These are phyloP conservation scores for Sinopyrophorus schimmeli DNA, from an alignment of 2,888 invertebrate species.

Conservation along the genomic window DNA sequence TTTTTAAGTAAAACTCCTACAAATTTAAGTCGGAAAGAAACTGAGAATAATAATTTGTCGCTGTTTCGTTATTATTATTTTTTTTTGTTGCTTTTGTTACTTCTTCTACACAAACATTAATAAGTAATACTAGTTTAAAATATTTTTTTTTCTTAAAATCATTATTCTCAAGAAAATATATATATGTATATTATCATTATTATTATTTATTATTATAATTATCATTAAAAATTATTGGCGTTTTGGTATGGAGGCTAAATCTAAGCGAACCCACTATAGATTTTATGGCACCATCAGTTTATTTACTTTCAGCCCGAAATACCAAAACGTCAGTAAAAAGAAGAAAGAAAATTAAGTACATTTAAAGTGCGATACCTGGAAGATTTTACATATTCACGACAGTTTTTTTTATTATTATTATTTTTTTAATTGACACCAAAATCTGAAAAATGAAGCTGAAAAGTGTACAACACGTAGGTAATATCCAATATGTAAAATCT, in stretches of 20 bases:
- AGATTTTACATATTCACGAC: conserved; percentile 28
- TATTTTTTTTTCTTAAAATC: conserved; percentile 21
- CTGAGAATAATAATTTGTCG: conserved; percentile 26
- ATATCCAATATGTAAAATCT: conserved; percentile 23
- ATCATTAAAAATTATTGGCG: conserved; percentile 16
- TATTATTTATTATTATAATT: too few species aligned
- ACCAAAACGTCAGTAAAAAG: conserved; percentile 17
- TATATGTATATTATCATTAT: not conserved
- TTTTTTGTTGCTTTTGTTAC: too few species aligned
- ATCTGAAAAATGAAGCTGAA: conserved; percentile 22
- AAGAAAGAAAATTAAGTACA: conserved; percentile 27
- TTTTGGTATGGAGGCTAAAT: too few species aligned
- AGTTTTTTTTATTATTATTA: too few species aligned
- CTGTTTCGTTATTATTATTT: too few species aligned
- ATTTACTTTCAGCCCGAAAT: conserved; percentile 9
- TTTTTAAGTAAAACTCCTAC: too few species aligned
- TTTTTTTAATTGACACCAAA: conserved; percentile 33
- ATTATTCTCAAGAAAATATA: conserved; percentile 24
- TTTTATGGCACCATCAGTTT: conserved; percentile 17
- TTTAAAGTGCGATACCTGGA: conserved; percentile 21
- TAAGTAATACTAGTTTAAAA: conserved; percentile 28
- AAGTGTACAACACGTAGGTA: conserved; percentile 8
- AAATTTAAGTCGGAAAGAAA: too few species aligned
- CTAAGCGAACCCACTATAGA: conserved; percentile 7
- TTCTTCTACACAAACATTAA: conserved; percentile 26